Percentiles rank a stretch among this genome's conserved stretches.
Evolutionary conservation across 2,797 vertebrate species (phyloP).

Genomic region (Notamacropus eugenii): DNA sequence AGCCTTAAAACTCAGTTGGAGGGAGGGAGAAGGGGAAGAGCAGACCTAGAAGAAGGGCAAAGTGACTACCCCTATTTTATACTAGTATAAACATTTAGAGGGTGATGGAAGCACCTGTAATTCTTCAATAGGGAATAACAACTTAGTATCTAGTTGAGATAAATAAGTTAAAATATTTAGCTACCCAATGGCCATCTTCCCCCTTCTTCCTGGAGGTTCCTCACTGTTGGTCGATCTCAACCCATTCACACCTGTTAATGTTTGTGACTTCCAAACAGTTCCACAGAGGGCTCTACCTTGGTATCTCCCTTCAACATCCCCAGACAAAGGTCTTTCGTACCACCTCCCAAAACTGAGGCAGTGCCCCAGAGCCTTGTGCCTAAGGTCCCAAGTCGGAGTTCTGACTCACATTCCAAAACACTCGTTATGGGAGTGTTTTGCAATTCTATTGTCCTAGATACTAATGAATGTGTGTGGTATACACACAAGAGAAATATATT

Average conservation of each 20-base stretch:
- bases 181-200: neutral
- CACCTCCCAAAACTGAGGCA: neutral
- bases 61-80: no score
- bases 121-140: neutral
- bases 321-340: neutral
- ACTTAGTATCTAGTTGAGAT: neutral
- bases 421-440: neutral
- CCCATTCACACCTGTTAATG: neutral
- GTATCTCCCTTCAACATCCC: neutral
- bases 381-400: neutral
- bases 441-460: neutral
- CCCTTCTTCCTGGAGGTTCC: neutral
- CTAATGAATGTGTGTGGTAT: neutral
- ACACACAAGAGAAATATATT: no score
- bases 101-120: no score
- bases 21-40: no score
- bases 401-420: neutral
- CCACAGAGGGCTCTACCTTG: neutral
- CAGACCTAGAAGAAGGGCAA: neutral
- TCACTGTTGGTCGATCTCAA: neutral
- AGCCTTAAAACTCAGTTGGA: no score
- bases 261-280: neutral
- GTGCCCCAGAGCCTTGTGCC: neutral
- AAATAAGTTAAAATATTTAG: neutral
- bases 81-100: neutral